Evolutionary conservation across 1,140 invertebrate species (phyloP), one percentile per base, ranked within the genome.

Genomic region (Drosophila albomicans): DNA sequence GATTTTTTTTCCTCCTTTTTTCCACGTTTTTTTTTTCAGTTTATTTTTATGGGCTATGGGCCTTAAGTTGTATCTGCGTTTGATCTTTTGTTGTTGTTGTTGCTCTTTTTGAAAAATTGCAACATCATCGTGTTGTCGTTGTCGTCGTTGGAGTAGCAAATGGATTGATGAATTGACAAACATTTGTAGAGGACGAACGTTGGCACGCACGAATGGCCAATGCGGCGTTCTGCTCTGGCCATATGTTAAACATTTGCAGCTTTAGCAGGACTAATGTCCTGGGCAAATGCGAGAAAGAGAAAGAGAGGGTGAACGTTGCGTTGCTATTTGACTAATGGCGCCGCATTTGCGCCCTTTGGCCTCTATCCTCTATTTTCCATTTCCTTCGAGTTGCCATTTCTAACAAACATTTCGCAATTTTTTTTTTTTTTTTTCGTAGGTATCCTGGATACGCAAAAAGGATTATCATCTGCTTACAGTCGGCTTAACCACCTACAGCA

Each of bases 401-500:
- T 52, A 52, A n/a, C 25, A 28, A 28, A 52, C 20, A 38, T 41
- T 51, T 49, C 16, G 25, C 11, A 25, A 20, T 35, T 46, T 30
- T 63, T 63, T 69, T 57, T 49, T 48, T 69, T 88, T 43, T 65
- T 74, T 82, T 56, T 20, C 3, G 3, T 71, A 92, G 96, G 96
- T 97, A 57, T 96, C 96, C 28, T 97, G 96, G 96, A 96, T 97
- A 73, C 94, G 96, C 88, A 94, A 96, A 90, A 96, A 96, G 93
- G 96, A 96, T 92, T 96, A 96, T 82, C 96, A 97, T 91, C 93
- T 97, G 69, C 93, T 97, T 45, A 97, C 97, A 63, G 96, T 97
- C 59, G 96, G 97, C 30, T 93, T 97, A 79, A 96, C 95, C 57
- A 97, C 96, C 6, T 97, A 96, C 92, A 97, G 96, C 82, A 97